phyloP scores from a whole-genome alignment of 2,888 invertebrate species.

The Nymphalis urticae region DNA sequence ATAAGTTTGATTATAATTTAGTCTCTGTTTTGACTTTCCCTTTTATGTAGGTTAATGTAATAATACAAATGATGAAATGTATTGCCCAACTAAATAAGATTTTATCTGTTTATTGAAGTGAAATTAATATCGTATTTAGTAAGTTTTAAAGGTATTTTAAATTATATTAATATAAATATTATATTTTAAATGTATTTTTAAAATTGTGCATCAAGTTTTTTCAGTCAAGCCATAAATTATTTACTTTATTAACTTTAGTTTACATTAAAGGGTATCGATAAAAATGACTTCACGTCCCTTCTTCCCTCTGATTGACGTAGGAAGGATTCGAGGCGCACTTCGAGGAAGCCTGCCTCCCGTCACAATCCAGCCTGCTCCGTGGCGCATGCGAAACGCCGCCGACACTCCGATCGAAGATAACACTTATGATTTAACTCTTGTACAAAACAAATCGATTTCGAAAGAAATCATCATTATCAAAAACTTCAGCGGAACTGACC shows the following conservation, averaged over 20 bases:
- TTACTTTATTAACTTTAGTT: slow-evolving; percentile 3
- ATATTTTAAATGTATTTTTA: too few relatives aligned
- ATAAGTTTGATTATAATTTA: slow-evolving; percentile 16
- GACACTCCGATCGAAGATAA: slow-evolving; percentile 74
- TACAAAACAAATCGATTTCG: slow-evolving; percentile 77
- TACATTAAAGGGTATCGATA: slow-evolving; percentile 33
- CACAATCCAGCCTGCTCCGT: slow-evolving; percentile 46
- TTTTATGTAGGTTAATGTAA: slow-evolving; percentile 1
- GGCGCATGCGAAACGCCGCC: slow-evolving; percentile 72
- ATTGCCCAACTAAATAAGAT: neutral
- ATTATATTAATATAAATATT: neutral
- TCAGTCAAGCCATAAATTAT: too few relatives aligned
- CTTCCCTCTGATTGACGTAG: slow-evolving; percentile 50
- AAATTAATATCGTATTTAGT: neutral
- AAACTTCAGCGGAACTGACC: neutral
- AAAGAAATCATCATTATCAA: slow-evolving; percentile 37
- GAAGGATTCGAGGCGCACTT: slow-evolving; percentile 58
- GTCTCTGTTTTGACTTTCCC: neutral
- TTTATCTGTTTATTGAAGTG: neutral
- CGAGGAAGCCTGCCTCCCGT: slow-evolving; percentile 65
- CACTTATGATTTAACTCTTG: slow-evolving; percentile 73
- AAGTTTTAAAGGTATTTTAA: neutral
- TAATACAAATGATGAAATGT: neutral
- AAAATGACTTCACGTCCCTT: slow-evolving; percentile 46
- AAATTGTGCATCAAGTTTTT: too few relatives aligned